Conservation (phyloP, 1,140 invertebrate genomes). For the Neuroterus valhalla region DNA sequence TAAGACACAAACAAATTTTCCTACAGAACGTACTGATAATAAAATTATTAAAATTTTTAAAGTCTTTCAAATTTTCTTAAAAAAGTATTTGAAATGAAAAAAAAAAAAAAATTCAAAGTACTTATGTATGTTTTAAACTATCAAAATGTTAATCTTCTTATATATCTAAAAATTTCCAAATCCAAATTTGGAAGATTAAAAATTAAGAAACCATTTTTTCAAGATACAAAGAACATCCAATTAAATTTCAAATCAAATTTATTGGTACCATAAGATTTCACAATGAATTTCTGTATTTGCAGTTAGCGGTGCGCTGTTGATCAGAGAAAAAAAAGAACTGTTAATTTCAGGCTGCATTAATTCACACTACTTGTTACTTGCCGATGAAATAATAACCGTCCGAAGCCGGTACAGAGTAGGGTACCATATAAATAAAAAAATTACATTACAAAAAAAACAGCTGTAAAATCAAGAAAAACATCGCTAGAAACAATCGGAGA, state of each 20-base stretch:
- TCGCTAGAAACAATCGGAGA: background rate
- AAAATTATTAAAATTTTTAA: no score
- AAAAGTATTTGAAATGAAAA: no score
- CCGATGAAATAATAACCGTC: conserved; percentile 40
- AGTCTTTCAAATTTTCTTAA: no score
- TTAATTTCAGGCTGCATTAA: conserved; percentile 52
- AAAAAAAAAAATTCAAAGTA: no score
- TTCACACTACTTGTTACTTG: conserved; percentile 43
- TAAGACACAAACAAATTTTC: no score
- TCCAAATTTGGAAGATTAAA: no score
- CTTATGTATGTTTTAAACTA: no score
- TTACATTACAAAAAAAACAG: conserved; percentile 34
- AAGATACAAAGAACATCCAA: background rate
- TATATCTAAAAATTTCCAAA: no score
- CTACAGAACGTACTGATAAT: no score
- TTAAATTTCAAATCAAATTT: conserved; percentile 59
- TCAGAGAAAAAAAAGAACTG: conserved; percentile 58
- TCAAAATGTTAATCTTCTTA: no score
- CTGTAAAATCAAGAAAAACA: conserved; percentile 30
- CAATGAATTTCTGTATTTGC: conserved; percentile 63
- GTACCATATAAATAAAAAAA: conserved; percentile 37
- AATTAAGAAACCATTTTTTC: background rate
- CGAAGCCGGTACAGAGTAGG: conserved; percentile 47
- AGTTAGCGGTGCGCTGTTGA: conserved; percentile 63
- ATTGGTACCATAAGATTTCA: conserved; percentile 61